Evolutionary conservation across 2,888 invertebrate genomes (phyloP), one percentile per base, ranked within the genome.

Genomic region (Agriotes lineatus): DNA sequence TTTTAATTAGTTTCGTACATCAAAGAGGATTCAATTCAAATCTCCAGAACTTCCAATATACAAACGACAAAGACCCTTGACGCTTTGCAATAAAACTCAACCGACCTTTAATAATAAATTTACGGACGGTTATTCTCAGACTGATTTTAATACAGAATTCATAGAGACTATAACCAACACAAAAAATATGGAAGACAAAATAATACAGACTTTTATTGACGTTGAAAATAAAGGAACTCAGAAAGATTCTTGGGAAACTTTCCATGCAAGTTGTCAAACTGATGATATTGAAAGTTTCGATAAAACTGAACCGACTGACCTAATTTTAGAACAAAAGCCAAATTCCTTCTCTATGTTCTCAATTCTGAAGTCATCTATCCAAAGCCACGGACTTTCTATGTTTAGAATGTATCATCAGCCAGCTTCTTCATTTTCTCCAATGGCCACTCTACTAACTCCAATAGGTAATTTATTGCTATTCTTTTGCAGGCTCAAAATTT

Each of bases 401-500:
- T 75, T 60, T 60, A 66, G 60, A 66, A 75, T 81, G 70, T 80
- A 77, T 69, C n/a, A n/a, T n/a, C 77, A 77, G 70, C 77, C 79
- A 63, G 71, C 74, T 52, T 72, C 71, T 62, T 69, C 76, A 45
- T 78, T 80, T 71, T 83, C 83, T 59, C 82, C 83, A 71, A 80
- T 83, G 81, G 80, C 81, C 56, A 79, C 82, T 20, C 78, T 83
- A 60, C 74, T 83, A 65, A 77, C 77, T 58, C 80, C 80, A 61
- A 73, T 83, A 80, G 82, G 83, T 83, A 83, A 76, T 76, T 65
- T 48, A 76, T 71, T 75, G 79, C 74, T 79, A 80, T 78, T 76
- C 76, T 78, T 86, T 87, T 90, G 84, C 90, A 94, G 93, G 93
- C 91, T 83, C 91, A 93, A 88, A 93, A 91, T 86, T 89, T 94